phyloP scores from a whole-genome alignment of 2,888 invertebrate species.

The Cerceris ruficornis region DNA sequence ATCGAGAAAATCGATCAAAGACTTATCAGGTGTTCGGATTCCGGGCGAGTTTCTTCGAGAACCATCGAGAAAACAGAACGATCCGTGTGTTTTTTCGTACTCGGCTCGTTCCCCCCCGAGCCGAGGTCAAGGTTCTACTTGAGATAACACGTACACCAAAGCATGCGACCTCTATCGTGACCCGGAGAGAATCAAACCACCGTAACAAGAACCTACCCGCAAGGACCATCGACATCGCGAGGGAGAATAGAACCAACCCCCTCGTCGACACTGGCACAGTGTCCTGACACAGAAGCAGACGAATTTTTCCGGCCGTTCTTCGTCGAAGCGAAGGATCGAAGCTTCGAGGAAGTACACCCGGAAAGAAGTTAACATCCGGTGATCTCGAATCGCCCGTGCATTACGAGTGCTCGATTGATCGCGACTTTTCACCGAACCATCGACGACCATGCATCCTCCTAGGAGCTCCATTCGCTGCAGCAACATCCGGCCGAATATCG shows the following conservation, averaged over 20 bases:
- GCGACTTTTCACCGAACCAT: slow-evolving; percentile 30
- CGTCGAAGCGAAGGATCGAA: not conserved
- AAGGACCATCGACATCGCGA: not conserved
- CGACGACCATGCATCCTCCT: slow-evolving; percentile 41
- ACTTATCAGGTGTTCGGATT: not conserved
- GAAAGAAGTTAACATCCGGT: slow-evolving; percentile 8
- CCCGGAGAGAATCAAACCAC: not conserved
- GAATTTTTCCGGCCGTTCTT: not conserved
- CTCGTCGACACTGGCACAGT: not conserved
- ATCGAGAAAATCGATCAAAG: too few species aligned
- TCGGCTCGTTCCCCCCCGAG: not conserved
- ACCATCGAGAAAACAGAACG: not conserved
- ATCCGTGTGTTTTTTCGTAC: not conserved
- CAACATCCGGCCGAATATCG: slow-evolving; percentile 17
- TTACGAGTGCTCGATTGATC: slow-evolving; percentile 43
- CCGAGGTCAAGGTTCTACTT: not conserved
- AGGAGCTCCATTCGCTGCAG: slow-evolving; percentile 9
- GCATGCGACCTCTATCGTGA: not conserved
- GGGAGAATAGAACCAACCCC: not conserved
- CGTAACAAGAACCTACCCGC: not conserved
- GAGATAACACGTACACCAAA: not conserved
- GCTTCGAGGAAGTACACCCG: not conserved
- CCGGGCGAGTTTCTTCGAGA: not conserved
- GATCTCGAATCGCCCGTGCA: not conserved
- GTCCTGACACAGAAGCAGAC: not conserved